phyloP scores from a whole-genome alignment of 1,140 invertebrate species.

The Tenebrio molitor region DNA sequence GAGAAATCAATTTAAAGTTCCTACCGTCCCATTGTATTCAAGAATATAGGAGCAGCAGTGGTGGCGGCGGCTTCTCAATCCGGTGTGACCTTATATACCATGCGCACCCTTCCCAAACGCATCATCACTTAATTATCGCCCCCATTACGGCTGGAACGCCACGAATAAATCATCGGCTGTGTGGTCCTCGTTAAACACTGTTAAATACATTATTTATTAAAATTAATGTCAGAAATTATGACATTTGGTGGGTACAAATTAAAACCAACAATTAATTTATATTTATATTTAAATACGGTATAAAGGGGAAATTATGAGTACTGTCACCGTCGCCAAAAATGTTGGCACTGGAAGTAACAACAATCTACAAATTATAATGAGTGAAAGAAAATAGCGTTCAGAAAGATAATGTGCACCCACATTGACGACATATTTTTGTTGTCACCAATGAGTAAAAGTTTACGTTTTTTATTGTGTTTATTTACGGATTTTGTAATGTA shows the following conservation, averaged over 20 bases:
- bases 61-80: conserved; percentile 28
- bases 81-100: conserved; percentile 24
- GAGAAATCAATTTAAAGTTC: conserved; percentile 62
- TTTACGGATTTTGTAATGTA: too few species aligned
- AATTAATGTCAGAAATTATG: background rate
- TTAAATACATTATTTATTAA: conserved; percentile 9
- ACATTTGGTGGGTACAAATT: background rate
- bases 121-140: conserved; percentile 32
- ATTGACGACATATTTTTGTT: too few species aligned
- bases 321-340: too few species aligned
- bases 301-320: too few species aligned
- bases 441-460: too few species aligned
- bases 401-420: too few species aligned
- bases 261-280: background rate
- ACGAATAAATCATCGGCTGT: conserved; percentile 5
- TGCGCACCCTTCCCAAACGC: conserved; percentile 15
- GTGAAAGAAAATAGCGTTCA: too few species aligned
- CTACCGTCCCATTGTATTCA: conserved; percentile 54
- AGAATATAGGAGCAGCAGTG: conserved; percentile 33
- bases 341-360: too few species aligned
- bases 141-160: conserved; percentile 15
- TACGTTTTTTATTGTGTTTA: too few species aligned
- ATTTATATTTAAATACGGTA: background rate
- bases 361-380: too few species aligned
- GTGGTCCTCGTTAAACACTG: background rate